phyloP scores from a whole-genome alignment of 1,140 invertebrate species.

The Holcopasites calliopsidis region DNA sequence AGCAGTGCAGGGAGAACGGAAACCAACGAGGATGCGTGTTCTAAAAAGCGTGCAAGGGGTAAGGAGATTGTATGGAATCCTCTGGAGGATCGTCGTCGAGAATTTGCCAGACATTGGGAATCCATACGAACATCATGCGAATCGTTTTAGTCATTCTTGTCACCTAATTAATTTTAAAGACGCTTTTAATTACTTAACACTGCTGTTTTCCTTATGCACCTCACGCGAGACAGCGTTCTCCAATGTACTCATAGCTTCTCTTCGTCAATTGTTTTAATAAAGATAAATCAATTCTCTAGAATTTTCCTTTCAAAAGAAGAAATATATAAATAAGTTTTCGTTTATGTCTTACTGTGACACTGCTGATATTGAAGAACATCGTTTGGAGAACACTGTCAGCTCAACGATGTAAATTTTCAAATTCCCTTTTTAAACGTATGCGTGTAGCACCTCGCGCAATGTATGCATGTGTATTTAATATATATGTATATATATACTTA shows the following conservation, averaged over 20 bases:
- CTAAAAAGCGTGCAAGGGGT: no score
- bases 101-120: slow-evolving; percentile 3
- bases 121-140: slow-evolving; percentile 16
- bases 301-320: no score
- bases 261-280: no score
- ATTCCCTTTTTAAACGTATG: slow-evolving; percentile 20
- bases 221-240: slow-evolving; percentile 7
- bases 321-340: no score
- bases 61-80: neutral
- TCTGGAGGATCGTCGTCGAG: slow-evolving; percentile 33
- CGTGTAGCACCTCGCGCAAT: slow-evolving; percentile 29
- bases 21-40: slow-evolving; percentile 14
- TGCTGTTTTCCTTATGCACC: neutral
- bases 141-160: slow-evolving; percentile 37
- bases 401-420: slow-evolving; percentile 42
- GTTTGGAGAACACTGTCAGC: neutral
- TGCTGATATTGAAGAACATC: neutral
- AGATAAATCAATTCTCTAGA: no score
- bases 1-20: neutral
- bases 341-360: no score
- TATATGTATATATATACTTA: slow-evolving; percentile 1
- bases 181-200: slow-evolving; percentile 21
- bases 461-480: slow-evolving; percentile 24
- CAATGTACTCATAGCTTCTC: slow-evolving; percentile 16
- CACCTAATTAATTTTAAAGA: slow-evolving; percentile 45